Evolutionary conservation across 37 sponge, comb jelly and placozoan species (phyloP).

Genomic region (Petrosia ficiformis): DNA sequence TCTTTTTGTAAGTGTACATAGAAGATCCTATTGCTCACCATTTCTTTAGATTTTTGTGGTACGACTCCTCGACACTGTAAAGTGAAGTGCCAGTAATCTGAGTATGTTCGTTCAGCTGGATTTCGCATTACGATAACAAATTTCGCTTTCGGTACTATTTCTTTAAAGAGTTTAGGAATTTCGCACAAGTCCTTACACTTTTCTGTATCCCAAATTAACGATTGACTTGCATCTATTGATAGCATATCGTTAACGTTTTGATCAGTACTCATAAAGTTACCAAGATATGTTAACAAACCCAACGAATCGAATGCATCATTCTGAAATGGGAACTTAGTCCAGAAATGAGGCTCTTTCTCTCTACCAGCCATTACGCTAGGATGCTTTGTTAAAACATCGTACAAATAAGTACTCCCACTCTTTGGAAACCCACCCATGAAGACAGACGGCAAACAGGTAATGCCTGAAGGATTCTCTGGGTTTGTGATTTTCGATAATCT

Average conservation of each 20-base stretch:
- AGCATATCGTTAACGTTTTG: not conserved
- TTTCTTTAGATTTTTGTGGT: not conserved
- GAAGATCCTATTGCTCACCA: not conserved
- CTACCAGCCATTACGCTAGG: conserved; percentile 19
- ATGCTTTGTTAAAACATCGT: conserved; percentile 35
- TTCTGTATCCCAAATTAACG: not conserved
- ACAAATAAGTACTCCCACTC: conserved; percentile 60
- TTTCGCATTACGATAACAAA: conserved; percentile 54
- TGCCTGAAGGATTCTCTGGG: too few relatives aligned
- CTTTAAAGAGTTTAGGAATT: not conserved
- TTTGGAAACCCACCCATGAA: conserved; percentile 65
- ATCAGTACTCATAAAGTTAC: not conserved
- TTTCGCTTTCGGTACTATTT: conserved; percentile 35
- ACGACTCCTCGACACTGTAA: not conserved
- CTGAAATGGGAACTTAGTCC: conserved; percentile 16
- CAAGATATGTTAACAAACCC: not conserved
- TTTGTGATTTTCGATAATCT: too few relatives aligned
- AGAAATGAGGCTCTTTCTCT: conserved; percentile 68
- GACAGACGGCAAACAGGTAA: conserved; percentile 49
- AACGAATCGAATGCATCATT: not conserved
- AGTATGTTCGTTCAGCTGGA: conserved; percentile 39
- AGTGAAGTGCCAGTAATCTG: conserved; percentile 51
- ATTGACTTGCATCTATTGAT: not conserved
- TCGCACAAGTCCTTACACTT: not conserved
- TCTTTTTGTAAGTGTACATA: not conserved